Conservation (phyloP, 1,140 invertebrate genomes). For the Mycetomoellerius zeteki region DNA sequence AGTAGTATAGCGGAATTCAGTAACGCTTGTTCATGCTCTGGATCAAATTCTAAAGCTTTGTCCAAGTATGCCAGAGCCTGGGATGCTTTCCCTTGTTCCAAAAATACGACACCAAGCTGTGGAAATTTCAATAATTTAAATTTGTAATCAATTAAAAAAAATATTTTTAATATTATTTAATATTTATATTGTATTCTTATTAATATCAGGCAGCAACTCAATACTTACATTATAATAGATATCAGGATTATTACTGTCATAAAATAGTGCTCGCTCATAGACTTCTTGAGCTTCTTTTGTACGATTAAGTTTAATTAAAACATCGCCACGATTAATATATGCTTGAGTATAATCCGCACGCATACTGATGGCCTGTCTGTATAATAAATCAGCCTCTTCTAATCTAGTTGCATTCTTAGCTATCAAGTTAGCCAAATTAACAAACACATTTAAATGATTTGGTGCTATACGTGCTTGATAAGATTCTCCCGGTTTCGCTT, state of each 20-base stretch:
- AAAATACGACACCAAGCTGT: conserved; percentile 96
- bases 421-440: conserved; percentile 98
- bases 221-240: conserved; percentile 98
- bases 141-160: neutral
- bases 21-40: conserved; percentile 97
- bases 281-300: conserved; percentile 98
- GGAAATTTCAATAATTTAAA: conserved; percentile 73
- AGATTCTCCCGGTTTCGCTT: conserved; percentile 96
- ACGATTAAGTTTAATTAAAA: conserved; percentile 97
- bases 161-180: neutral
- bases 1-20: conserved; percentile 98
- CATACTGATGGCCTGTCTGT: conserved; percentile 98
- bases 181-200: neutral
- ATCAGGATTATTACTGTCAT: conserved; percentile 98
- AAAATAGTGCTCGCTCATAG: conserved; percentile 96
- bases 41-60: conserved; percentile 96
- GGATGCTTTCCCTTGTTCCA: conserved; percentile 96
- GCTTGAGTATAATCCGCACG: conserved; percentile 98
- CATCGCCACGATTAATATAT: conserved; percentile 98
- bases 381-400: conserved; percentile 97
- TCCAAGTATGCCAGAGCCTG: conserved; percentile 97
- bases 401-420: conserved; percentile 96
- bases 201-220: neutral
- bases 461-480: conserved; percentile 98
- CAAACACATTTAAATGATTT: conserved; percentile 98